Conservation (phyloP, 1,140 invertebrate species). For the Lordiphosa clarofinis region DNA sequence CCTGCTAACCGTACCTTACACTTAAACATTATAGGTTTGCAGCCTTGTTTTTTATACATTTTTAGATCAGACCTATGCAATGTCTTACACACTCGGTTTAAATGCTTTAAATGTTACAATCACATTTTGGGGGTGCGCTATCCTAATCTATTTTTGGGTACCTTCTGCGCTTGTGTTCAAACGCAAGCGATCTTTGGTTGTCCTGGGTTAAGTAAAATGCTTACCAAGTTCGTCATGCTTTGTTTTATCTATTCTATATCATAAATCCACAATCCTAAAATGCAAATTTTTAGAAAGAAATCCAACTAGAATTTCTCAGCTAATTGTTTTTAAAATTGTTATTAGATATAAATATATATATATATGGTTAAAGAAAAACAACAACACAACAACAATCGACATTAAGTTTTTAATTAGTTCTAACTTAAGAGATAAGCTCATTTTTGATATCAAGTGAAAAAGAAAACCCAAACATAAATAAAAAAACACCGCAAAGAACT, state of each 20-base stretch:
- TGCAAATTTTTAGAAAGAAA: constrained; percentile 3
- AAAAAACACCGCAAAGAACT: constrained; percentile 1
- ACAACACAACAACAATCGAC: constrained; percentile 28
- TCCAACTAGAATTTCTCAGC: constrained; percentile 36
- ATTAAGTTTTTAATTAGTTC: constrained; percentile 68
- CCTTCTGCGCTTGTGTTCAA: no score
- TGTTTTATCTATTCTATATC: neutral
- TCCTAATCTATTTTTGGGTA: no score
- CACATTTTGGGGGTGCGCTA: no score
- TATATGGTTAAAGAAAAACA: constrained; percentile 2
- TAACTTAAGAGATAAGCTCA: constrained; percentile 48
- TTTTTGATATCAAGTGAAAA: constrained; percentile 47
- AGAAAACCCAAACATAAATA: constrained; percentile 2
- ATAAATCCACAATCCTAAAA: neutral
- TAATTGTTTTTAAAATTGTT: constrained; percentile 42
- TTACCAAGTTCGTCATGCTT: no score
- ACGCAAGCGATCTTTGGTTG: no score
- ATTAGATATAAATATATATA: neutral
- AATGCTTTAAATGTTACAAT: no score
- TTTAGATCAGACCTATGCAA: no score
- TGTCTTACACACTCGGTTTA: no score
- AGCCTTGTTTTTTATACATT: no score
- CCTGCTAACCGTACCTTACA: no score
- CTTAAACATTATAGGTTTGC: no score
- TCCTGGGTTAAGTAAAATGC: no score